Percentiles rank a stretch among this genome's conserved stretches.
Evolutionary conservation across 1,140 invertebrate genomes (phyloP).

Genomic region (Vanessa tameamea): DNA sequence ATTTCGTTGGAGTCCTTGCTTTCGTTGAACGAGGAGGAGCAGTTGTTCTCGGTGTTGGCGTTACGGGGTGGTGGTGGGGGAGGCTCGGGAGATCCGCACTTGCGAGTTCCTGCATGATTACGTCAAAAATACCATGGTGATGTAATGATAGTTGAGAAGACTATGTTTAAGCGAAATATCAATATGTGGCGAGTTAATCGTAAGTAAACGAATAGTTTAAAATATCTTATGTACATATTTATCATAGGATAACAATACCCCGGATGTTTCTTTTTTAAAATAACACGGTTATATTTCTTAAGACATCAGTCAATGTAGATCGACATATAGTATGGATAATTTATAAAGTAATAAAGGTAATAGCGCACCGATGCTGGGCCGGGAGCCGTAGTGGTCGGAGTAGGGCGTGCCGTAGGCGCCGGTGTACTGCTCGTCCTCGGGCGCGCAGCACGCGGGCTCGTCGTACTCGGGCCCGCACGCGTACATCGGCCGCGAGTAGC

Average conservation of each 20-base stretch:
- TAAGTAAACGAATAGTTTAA: neutral
- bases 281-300: too few species aligned
- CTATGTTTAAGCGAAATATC: too few species aligned
- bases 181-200: too few species aligned
- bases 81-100: slow-evolving; percentile 87
- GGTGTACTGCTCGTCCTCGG: slow-evolving; percentile 94
- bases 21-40: slow-evolving; percentile 93
- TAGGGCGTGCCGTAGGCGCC: slow-evolving; percentile 92
- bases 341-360: neutral
- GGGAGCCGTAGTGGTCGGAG: slow-evolving; percentile 90
- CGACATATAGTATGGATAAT: too few species aligned
- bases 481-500: slow-evolving; percentile 82
- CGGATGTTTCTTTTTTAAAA: too few species aligned
- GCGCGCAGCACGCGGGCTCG: slow-evolving; percentile 93
- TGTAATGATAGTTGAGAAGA: neutral
- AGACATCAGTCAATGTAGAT: too few species aligned
- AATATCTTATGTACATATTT: too few species aligned
- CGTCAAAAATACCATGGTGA: neutral
- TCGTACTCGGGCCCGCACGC: slow-evolving; percentile 90
- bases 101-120: slow-evolving; percentile 57
- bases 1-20: slow-evolving; percentile 96
- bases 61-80: slow-evolving; percentile 89
- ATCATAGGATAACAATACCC: too few species aligned
- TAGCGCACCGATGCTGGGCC: slow-evolving; percentile 83
- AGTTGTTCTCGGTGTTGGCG: slow-evolving; percentile 79